Percentiles rank a stretch among this genome's conserved stretches.
Evolutionary conservation across 37 sponge, comb jelly and placozoan species (phyloP).

Genomic region (Oscarella lobularis): DNA sequence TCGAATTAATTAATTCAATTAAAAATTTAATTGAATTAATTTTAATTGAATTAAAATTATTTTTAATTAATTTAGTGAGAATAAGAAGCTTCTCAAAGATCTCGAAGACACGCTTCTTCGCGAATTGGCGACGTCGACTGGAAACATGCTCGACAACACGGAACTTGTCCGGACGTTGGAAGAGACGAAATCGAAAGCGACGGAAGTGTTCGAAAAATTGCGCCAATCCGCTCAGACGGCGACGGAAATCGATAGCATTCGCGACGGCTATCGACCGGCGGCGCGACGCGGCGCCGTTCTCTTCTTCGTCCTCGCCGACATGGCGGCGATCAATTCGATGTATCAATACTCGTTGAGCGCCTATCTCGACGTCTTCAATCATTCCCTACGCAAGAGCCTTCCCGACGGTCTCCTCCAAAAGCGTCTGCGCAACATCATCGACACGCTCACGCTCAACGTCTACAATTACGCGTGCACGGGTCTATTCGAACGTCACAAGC

Average conservation of each 20-base stretch:
- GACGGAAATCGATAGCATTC: conserved; percentile 71
- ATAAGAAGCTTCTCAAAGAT: conserved; percentile 90
- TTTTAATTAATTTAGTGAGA: conserved; percentile 38
- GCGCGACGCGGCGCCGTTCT: conserved; percentile 93
- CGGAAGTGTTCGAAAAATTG: conserved; percentile 88
- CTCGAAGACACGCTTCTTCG: conserved; percentile 95
- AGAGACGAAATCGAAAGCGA: conserved; percentile 94
- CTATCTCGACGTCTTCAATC: conserved; percentile 88
- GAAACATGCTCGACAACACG: conserved; percentile 97
- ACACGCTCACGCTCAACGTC: conserved; percentile 86
- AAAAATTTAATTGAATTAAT: too few relatives aligned
- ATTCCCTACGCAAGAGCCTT: conserved; percentile 71
- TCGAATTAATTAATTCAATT: too few relatives aligned
- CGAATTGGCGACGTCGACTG: conserved; percentile 93
- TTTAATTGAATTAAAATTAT: too few relatives aligned
- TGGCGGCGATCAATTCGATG: conserved; percentile 97
- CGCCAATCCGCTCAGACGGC: conserved; percentile 69
- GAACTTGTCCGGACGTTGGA: conserved; percentile 95
- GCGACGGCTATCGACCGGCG: conserved; percentile 93
- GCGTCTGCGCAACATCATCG: conserved; percentile 86
- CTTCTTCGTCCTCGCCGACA: conserved; percentile 94
- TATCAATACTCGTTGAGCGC: conserved; percentile 96
- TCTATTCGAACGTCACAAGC: conserved; percentile 94
- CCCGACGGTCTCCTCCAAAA: conserved; percentile 85
- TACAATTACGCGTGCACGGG: conserved; percentile 99